Base-by-base conservation (phyloP, 1,140 invertebrate species). In the Drosophila varians region DNA sequence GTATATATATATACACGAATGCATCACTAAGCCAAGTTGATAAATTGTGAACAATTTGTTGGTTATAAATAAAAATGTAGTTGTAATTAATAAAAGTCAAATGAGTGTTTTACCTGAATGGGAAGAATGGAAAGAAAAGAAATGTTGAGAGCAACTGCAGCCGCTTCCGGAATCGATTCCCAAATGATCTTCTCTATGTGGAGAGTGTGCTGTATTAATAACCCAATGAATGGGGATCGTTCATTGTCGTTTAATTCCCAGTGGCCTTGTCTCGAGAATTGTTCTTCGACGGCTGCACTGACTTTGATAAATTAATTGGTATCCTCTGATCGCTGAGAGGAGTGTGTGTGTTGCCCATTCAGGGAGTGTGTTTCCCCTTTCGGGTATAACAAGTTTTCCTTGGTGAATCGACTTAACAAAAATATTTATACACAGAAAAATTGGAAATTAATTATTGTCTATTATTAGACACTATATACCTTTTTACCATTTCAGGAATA, bases 251-350 rank as follows among this genome's bases (percentile, higher is more conserved):
- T 80, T 68, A 76, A 84, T 84, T 84, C 80, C 82, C 57, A 86
- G 45, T 68, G 80, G 76, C 72, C 76, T 65, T 80, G 80, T 80
- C 80, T 64, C 31, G 34, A 48, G 23, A 16, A 52, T 16, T 14
- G 26, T 31, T 51, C 58, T 65, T 12, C 60, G 12, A 7, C 21
- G 36, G 2, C 51, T 68, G 52, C 61, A 46, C 64, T 76, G 80
- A 84, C 80, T 87, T 84, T 84, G 80, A 84, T 87, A 73, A 84
- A 84, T 84, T 86, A 84, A 84, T 84, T 87, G 76, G 56, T 47
- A 66, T 74, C 51, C 58, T 31, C 58, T 60, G 79, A 84, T 84
- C 79, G 61, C 0, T 28, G 60, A 40, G 21, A 34, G 38, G 34
- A 58, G 42, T 23, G 43, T 52, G 43, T 52, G 42, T 38, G 36